A percentile compares a stretch with the other conserved stretches of the same genome.
Conservation (phyloP, 2,797 vertebrate species). For the Syndactyla subalaris region DNA sequence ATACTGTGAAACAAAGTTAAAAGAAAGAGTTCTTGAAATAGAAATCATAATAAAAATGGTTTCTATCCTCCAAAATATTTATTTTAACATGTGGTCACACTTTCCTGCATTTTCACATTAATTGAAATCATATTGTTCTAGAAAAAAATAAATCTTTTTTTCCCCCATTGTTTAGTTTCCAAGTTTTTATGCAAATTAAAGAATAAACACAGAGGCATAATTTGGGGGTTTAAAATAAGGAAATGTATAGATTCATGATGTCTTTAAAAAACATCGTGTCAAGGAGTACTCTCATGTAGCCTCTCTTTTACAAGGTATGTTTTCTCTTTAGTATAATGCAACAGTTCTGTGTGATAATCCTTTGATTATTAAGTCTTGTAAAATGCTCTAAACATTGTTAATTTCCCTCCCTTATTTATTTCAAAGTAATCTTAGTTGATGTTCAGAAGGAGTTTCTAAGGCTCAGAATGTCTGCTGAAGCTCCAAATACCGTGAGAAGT, state of each 20-base stretch:
- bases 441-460: conserved; percentile 3
- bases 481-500: neutral
- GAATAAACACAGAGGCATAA: neutral
- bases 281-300: neutral
- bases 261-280: conserved; percentile 39
- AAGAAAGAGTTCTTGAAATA: conserved; percentile 75
- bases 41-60: conserved; percentile 66
- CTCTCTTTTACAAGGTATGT: neutral
- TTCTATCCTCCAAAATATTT: conserved; percentile 65
- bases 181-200: neutral
- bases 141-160: conserved; percentile 36
- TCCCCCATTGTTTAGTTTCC: neutral
- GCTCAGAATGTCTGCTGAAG: neutral
- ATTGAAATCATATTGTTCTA: conserved; percentile 71
- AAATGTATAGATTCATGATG: conserved; percentile 35
- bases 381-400: neutral
- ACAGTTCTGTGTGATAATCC: neutral
- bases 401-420: neutral
- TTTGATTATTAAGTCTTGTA: neutral
- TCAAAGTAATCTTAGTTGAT: neutral
- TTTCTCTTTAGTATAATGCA: neutral
- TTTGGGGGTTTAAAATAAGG: conserved; percentile 31
- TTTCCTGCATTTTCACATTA: conserved; percentile 70
- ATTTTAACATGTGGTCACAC: conserved; percentile 71
- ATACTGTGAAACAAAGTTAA: conserved; percentile 74